Conservation (phyloP, 2,113 vertebrate species). For the Bubo bubo region DNA sequence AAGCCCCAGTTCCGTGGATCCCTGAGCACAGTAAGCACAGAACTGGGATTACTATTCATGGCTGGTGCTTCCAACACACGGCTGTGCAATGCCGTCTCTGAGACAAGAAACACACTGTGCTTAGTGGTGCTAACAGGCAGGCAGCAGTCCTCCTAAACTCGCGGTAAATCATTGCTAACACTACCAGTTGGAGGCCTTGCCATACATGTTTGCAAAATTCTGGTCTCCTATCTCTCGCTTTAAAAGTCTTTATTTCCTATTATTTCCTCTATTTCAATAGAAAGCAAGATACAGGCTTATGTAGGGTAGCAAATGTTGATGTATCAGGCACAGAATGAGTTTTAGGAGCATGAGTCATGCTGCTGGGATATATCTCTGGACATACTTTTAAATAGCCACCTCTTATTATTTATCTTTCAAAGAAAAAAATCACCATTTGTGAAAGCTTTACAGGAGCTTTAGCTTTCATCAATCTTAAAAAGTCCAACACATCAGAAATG, state of each 20-base stretch:
- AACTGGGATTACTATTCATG: rapidly evolving
- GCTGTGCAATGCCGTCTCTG: not conserved
- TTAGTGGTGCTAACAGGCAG: not conserved
- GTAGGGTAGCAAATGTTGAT: not conserved
- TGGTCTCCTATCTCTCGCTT: not conserved
- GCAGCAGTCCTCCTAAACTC: not conserved
- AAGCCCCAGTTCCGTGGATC: not conserved
- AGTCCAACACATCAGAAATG: not conserved
- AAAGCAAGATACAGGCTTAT: not conserved
- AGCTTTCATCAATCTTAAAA: not conserved
- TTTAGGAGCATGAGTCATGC: not conserved
- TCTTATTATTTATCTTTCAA: not conserved
- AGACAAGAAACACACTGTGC: not conserved
- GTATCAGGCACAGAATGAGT: not conserved
- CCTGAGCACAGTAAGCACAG: rapidly evolving
- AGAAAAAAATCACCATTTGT: not conserved
- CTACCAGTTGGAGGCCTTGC: not conserved
- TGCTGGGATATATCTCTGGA: not conserved
- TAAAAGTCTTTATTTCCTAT: not conserved
- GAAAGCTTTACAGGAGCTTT: not conserved
- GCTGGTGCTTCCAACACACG: not conserved
- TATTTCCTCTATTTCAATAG: not conserved
- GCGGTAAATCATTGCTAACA: not conserved
- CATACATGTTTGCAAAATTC: not conserved
- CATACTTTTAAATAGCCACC: not conserved